Conservation (phyloP, 2,113 vertebrate species). For the Leptosomus discolor region DNA sequence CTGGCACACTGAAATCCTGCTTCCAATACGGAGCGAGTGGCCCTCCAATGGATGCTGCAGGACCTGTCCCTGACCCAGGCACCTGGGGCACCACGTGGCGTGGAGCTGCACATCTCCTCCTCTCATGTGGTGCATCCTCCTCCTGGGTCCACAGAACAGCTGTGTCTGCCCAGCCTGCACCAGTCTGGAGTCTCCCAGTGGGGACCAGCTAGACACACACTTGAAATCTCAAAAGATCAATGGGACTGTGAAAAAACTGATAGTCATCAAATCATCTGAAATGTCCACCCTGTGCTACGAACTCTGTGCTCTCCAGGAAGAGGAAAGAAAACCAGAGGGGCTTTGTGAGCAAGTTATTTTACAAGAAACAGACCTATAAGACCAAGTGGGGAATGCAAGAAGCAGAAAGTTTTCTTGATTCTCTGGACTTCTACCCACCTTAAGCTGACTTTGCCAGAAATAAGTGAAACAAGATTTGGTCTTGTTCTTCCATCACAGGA, state of each 20-base stretch:
- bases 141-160: neutral
- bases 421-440: neutral
- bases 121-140: neutral
- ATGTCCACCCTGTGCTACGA: neutral
- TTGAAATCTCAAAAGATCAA: neutral
- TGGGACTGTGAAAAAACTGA: neutral
- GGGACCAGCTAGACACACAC: neutral
- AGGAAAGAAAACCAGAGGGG: neutral
- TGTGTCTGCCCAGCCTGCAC: neutral
- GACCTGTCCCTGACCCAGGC: neutral
- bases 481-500: neutral
- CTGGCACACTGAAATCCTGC: accelerated
- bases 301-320: neutral
- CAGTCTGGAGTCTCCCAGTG: neutral
- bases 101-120: neutral
- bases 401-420: neutral
- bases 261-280: neutral
- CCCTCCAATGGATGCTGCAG: neutral
- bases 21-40: neutral
- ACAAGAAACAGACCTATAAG: neutral
- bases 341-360: neutral
- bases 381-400: neutral
- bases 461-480: neutral
- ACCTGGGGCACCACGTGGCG: accelerated
- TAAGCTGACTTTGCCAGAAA: neutral